Conservation (phyloP, 37 sponge, comb jelly and placozoan species). For the Halichondria panicea region DNA sequence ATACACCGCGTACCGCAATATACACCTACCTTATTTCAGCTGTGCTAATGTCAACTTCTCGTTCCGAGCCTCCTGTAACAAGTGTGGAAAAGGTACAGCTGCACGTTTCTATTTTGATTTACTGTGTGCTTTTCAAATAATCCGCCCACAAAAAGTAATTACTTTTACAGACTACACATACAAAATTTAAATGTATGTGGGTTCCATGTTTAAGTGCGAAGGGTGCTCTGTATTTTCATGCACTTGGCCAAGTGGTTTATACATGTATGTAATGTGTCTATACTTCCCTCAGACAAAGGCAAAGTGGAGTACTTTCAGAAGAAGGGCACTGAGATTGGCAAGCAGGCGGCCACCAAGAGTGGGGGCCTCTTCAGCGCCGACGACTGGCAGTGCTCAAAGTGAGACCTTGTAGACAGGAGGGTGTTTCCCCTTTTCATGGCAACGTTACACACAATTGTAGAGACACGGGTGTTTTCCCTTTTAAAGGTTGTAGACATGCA, state of each 20-base stretch:
- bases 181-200: not conserved
- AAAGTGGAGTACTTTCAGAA: constrained; percentile 82
- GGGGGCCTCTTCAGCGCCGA: constrained; percentile 98
- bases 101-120: not conserved
- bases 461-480: too few species aligned
- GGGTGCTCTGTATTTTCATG: constrained; percentile 1
- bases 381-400: constrained; percentile 97
- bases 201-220: not conserved
- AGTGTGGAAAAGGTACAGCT: constrained; percentile 86
- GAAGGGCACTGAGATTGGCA: constrained; percentile 89
- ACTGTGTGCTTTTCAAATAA: constrained; percentile 27
- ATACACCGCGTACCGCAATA: too few species aligned
- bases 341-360: constrained; percentile 88
- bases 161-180: constrained; percentile 45
- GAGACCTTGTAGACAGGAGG: too few species aligned
- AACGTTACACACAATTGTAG: too few species aligned
- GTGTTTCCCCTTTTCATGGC: too few species aligned
- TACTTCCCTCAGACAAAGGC: constrained; percentile 48
- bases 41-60: constrained; percentile 97
- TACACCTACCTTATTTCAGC: too few species aligned
- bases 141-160: constrained; percentile 11
- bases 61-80: constrained; percentile 86
- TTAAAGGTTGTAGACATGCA: too few species aligned
- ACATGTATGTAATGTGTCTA: not conserved
- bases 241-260: constrained; percentile 9